Conservation (phyloP, 64 coral and sea anemone genomes). For the Exaiptasia diaphana region DNA sequence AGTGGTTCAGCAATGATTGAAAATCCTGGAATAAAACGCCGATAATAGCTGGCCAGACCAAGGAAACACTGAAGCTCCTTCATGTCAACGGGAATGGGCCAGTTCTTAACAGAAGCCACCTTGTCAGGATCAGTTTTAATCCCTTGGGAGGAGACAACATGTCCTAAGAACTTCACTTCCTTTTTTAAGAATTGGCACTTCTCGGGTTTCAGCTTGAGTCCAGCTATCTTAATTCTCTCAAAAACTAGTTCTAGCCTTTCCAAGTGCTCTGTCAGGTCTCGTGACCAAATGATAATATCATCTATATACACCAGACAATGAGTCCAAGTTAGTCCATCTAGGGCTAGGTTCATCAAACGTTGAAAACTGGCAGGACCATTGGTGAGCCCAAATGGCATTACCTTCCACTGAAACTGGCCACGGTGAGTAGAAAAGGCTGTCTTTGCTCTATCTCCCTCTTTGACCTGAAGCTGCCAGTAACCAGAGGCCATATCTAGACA, state of each 20-base stretch:
- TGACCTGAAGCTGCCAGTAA: conserved; percentile 15
- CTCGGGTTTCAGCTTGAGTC: background rate
- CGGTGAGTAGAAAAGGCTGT: background rate
- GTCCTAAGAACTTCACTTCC: background rate
- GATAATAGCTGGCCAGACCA: conserved; percentile 43
- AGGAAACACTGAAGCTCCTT: conserved; percentile 32
- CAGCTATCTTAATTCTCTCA: background rate
- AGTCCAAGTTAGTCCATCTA: background rate
- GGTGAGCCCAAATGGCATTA: conserved; percentile 20
- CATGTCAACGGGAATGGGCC: conserved; percentile 3
- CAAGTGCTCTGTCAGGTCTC: background rate
- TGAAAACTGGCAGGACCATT: conserved; percentile 18
- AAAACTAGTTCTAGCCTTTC: background rate
- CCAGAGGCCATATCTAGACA: conserved; percentile 4
- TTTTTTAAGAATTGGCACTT: conserved; percentile 10
- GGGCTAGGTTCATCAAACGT: background rate
- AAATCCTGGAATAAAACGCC: conserved; percentile 20
- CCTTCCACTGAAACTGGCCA: background rate
- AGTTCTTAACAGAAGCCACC: conserved; percentile 10
- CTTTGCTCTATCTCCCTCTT: background rate
- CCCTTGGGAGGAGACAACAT: conserved; percentile 11
- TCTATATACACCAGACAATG: conserved; percentile 32
- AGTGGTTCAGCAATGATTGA: conserved; percentile 21
- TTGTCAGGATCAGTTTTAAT: conserved; percentile 31
- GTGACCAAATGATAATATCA: background rate